phyloP scores from a whole-genome alignment of 2,888 invertebrate species.

The Petrolisthes manimaculis region DNA sequence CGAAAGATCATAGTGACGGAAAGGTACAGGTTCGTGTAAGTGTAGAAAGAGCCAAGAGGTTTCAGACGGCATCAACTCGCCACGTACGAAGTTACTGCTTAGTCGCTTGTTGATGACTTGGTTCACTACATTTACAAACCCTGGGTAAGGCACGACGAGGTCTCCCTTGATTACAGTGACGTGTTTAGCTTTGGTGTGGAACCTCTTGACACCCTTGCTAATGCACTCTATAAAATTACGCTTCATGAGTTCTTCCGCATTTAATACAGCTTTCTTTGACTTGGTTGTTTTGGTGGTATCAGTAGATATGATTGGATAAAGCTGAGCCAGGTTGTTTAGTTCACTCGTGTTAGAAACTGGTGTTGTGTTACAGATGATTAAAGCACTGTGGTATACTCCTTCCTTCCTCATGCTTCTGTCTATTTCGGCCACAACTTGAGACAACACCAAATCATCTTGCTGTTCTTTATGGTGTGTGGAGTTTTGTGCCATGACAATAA shows the following conservation, averaged over 20 bases:
- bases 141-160: constrained; percentile 49
- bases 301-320: constrained; percentile 42
- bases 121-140: constrained; percentile 46
- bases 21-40: constrained; percentile 57
- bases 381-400: constrained; percentile 26
- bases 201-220: constrained; percentile 9
- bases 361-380: constrained; percentile 56
- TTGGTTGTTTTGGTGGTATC: constrained; percentile 38
- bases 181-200: not conserved
- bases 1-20: constrained; percentile 40
- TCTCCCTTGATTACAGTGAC: constrained; percentile 48
- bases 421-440: constrained; percentile 53
- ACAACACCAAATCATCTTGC: constrained; percentile 35
- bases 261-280: constrained; percentile 42
- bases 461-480: constrained; percentile 23
- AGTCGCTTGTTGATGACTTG: constrained; percentile 27
- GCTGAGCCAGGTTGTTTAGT: constrained; percentile 28
- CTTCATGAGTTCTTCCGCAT: constrained; percentile 44
- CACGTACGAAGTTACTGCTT: constrained; percentile 18
- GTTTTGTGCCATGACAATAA: constrained; percentile 42
- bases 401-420: constrained; percentile 46
- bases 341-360: constrained; percentile 8
- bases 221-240: constrained; percentile 58
- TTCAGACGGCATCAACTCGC: constrained; percentile 32
- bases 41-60: constrained; percentile 59